Evolutionary conservation across 1,140 invertebrate species (phyloP), one percentile per base, ranked within the genome.

Genomic region (Trigoniulus corallinus): DNA sequence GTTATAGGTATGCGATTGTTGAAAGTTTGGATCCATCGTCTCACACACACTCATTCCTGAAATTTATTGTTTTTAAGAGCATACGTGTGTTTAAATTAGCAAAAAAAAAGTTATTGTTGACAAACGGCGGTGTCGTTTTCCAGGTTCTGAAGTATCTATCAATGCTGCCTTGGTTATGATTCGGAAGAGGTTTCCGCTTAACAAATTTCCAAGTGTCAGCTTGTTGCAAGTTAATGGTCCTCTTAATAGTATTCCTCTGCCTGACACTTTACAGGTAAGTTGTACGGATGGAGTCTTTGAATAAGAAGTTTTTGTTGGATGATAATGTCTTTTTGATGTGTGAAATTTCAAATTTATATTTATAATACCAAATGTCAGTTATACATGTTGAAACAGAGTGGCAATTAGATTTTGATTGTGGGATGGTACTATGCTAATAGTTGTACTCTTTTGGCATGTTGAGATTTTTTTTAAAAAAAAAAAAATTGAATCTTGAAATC

Each of bases 101-200:
- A 21, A 44, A 7, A 7, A 7, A 7, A 44, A 20, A 24, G 7
- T 7, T 7, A 44, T n/a, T n/a, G n/a, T n/a, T n/a, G n/a, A n/a
- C n/a, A n/a, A n/a, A n/a, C n/a, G n/a, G n/a, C n/a, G n/a, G n/a
- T n/a, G n/a, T n/a, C n/a, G n/a, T n/a, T 60, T 69, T 60, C 52
- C 62, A 77, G 80, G 83, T 53, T 76, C 75, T 21, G 72, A 79
- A 54, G 70, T 68, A 52, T 79, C 84, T 60, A 84, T 93, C 53
- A 77, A 81, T 53, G 73, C 74, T 50, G 87, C 88, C 21, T 67
- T 93, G 58, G 74, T 77, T 50, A 76, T 88, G 70, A 88, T 94
- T 51, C 74, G 84, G 51, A 75, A 82, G 56, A 81, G 80, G 65
- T 86, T 93, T 59, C 87, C 88, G 12, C 62, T 76, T 50, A 81